These are phyloP conservation scores for Lasiurus borealis DNA, from an alignment of 2,113 vertebrate genomes.

Conservation along the genomic window DNA sequence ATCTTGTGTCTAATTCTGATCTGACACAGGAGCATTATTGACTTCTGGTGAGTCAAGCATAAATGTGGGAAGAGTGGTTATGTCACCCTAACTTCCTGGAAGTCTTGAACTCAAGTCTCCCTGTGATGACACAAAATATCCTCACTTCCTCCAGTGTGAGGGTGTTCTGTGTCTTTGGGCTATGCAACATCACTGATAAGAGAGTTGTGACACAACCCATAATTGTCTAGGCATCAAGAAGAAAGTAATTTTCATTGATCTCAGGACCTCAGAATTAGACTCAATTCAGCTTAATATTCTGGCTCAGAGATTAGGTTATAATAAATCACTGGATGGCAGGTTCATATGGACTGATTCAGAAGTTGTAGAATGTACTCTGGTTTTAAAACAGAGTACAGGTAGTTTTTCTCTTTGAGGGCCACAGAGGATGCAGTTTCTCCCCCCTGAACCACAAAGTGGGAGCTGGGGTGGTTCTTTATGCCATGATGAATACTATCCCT, in stretches of 20 bases:
- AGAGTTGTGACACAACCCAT: background rate
- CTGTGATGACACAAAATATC: background rate
- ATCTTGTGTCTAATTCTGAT: background rate
- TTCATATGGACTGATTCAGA: slow-evolving; percentile 8
- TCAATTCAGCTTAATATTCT: background rate
- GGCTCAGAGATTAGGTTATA: background rate
- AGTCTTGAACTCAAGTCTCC: background rate
- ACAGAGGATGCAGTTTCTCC: background rate
- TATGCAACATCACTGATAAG: background rate
- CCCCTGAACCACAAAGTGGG: background rate
- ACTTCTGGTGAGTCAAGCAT: background rate
- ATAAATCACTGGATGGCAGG: background rate
- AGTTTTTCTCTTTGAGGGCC: background rate
- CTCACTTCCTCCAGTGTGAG: background rate
- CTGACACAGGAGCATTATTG: background rate
- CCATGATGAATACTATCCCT: background rate
- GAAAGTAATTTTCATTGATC: slow-evolving; percentile 21
- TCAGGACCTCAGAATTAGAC: background rate
- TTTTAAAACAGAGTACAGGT: background rate
- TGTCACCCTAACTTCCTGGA: background rate
- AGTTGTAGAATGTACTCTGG: background rate
- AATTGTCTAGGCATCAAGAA: background rate
- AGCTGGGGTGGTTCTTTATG: background rate
- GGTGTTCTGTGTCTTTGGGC: background rate
- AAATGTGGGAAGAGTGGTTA: background rate